Evolutionary conservation across 2,797 vertebrate genomes (phyloP).

Genomic region (Syngnathus rostellatus): DNA sequence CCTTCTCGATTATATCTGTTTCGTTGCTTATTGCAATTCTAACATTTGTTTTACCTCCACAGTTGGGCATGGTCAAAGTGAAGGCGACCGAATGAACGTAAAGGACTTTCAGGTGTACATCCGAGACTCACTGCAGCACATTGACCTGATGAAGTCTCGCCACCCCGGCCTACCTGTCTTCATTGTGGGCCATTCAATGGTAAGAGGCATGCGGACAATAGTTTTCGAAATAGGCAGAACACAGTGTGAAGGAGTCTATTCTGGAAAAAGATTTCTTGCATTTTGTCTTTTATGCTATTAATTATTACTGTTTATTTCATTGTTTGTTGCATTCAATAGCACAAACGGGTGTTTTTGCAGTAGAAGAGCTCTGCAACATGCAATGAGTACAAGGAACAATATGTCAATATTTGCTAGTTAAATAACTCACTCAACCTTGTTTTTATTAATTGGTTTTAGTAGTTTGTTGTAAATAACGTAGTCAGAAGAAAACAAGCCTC

Average conservation of each 20-base stretch:
- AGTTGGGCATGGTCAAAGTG: conserved; percentile 96
- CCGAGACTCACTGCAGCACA: conserved; percentile 85
- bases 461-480: too few relatives aligned
- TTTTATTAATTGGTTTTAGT: not conserved
- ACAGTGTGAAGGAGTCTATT: not conserved
- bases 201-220: conserved; percentile 49
- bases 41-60: conserved; percentile 15
- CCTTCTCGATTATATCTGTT: not conserved
- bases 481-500: not conserved
- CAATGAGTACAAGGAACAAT: not conserved
- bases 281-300: not conserved
- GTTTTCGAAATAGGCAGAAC: not conserved
- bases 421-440: not conserved
- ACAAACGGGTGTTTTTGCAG: not conserved
- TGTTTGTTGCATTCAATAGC: not conserved
- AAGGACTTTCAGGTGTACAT: conserved; percentile 89
- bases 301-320: not conserved
- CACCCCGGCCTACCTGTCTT: conserved; percentile 79
- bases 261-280: not conserved
- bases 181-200: conserved; percentile 94
- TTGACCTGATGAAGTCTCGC: conserved; percentile 79
- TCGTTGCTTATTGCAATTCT: not conserved
- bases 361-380: conserved; percentile 1
- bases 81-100: conserved; percentile 87
- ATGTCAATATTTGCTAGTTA: not conserved